Evolutionary conservation across 2,113 vertebrate species (phyloP).

Genomic region (Spermophilus dauricus): DNA sequence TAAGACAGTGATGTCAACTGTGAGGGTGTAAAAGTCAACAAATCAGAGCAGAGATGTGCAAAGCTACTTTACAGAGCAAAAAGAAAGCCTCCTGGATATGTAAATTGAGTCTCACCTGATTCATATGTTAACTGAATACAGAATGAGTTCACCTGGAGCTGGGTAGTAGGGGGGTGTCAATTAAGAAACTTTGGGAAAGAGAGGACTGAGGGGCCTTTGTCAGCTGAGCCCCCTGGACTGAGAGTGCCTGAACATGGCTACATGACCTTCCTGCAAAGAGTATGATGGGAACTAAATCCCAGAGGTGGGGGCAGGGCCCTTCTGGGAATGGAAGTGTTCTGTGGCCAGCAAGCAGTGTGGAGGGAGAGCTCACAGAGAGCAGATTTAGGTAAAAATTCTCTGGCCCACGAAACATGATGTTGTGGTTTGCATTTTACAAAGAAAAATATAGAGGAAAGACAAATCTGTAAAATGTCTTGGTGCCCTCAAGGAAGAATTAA

Average conservation of each 20-base stretch:
- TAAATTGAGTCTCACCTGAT: neutral
- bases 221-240: neutral
- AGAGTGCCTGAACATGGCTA: neutral
- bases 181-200: neutral
- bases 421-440: constrained; percentile 11
- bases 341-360: neutral
- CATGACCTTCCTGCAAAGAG: neutral
- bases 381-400: neutral
- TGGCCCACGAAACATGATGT: neutral
- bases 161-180: neutral
- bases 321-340: neutral
- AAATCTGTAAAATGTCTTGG: neutral
- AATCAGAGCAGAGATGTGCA: constrained; percentile 16
- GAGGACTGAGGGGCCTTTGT: neutral
- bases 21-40: neutral
- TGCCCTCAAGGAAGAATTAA: neutral
- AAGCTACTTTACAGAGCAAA: neutral
- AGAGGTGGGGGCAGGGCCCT: neutral
- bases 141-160: neutral
- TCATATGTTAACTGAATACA: neutral
- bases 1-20: neutral
- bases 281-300: neutral
- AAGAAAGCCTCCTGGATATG: neutral
- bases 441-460: neutral
- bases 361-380: neutral